Evolutionary conservation across 2,888 invertebrate species (phyloP).

Genomic region (Plutella xylostella): DNA sequence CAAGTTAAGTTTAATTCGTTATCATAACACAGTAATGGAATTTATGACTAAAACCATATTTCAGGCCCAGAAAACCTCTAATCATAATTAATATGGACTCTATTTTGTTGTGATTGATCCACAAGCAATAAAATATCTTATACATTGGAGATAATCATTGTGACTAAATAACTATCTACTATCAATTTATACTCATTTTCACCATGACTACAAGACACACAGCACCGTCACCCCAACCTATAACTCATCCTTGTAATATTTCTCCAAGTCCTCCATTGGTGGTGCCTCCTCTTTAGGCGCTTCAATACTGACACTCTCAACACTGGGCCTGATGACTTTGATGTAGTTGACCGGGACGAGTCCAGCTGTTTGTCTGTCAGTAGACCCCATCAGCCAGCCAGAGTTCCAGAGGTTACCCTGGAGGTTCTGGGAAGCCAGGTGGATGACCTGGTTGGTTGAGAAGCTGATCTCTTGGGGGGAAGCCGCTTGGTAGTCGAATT

Average conservation of each 20-base stretch:
- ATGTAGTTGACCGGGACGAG: conserved; percentile 75
- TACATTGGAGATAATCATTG: too few relatives aligned
- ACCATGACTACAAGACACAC: too few relatives aligned
- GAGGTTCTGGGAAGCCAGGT: conserved; percentile 85
- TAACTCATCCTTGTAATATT: conserved; percentile 27
- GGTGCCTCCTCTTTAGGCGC: conserved; percentile 16
- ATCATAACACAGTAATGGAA: too few relatives aligned
- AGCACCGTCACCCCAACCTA: conserved; percentile 8
- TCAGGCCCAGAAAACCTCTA: too few relatives aligned
- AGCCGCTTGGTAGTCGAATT: conserved; percentile 80
- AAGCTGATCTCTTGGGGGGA: conserved; percentile 83
- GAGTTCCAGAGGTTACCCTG: conserved; percentile 78
- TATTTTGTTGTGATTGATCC: too few relatives aligned
- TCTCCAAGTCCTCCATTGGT: conserved; percentile 24
- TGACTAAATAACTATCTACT: too few relatives aligned
- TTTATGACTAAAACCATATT: too few relatives aligned
- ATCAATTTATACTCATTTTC: too few relatives aligned
- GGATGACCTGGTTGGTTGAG: conserved; percentile 79
- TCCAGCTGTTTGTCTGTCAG: conserved; percentile 64
- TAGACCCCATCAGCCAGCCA: conserved; percentile 76
- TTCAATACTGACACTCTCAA: conserved; percentile 2
- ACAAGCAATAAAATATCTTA: too few relatives aligned
- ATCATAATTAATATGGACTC: too few relatives aligned
- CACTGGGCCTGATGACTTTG: conserved; percentile 38
- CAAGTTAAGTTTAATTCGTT: too few relatives aligned